A percentile compares a stretch with the other conserved stretches of the same genome.
phyloP scores from a whole-genome alignment of 2,888 invertebrate genomes.

The Mesorhabditis sp. region DNA sequence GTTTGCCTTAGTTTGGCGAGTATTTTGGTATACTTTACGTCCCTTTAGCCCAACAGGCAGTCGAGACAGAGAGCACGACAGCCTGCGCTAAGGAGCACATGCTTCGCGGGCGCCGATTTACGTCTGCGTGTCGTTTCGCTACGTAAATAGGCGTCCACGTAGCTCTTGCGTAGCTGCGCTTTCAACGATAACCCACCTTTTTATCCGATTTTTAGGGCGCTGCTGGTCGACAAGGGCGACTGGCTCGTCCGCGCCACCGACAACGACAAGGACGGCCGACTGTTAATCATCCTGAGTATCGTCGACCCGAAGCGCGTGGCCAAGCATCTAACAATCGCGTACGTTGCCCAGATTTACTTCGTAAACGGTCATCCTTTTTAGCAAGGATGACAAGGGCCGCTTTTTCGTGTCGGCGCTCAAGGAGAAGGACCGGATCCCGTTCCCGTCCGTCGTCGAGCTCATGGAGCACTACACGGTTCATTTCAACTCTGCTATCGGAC shows the following conservation, averaged over 20 bases:
- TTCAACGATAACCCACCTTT: neutral
- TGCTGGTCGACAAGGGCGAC: constrained; percentile 27
- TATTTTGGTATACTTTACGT: too few species aligned
- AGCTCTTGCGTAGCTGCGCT: too few species aligned
- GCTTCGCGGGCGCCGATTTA: too few species aligned
- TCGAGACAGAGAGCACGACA: too few species aligned
- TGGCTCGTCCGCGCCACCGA: constrained; percentile 38
- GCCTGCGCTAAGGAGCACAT: too few species aligned
- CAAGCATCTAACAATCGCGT: constrained; percentile 18
- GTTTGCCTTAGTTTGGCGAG: too few species aligned
- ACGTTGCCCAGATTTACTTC: neutral
- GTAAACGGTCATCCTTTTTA: neutral
- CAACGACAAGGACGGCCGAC: constrained; percentile 24
- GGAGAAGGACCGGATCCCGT: constrained; percentile 11
- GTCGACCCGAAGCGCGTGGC: constrained; percentile 9
- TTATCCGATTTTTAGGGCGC: constrained; percentile 12
- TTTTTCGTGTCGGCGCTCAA: neutral
- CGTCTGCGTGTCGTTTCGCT: too few species aligned
- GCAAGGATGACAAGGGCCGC: neutral
- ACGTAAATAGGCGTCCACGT: too few species aligned
- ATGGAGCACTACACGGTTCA: constrained; percentile 28
- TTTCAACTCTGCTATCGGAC: neutral
- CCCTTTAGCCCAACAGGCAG: too few species aligned
- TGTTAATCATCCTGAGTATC: constrained; percentile 21
- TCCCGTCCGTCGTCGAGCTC: constrained; percentile 24